A percentile compares a stretch with the other conserved stretches of the same genome.
phyloP scores from a whole-genome alignment of 2,888 invertebrate genomes.

The Melieria omissa region DNA sequence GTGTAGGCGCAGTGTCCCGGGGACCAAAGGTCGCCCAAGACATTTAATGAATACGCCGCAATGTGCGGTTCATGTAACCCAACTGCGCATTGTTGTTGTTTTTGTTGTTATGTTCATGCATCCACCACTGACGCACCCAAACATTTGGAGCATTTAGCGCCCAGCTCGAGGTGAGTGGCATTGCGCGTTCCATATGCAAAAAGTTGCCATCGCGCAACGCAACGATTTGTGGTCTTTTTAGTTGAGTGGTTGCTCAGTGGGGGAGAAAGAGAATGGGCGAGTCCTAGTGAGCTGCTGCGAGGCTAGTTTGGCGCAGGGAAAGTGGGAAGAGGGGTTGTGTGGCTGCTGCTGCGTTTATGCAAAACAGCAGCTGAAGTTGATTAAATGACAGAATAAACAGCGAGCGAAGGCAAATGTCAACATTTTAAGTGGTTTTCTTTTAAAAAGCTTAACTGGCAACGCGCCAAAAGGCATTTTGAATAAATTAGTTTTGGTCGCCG shows the following conservation, averaged over 20 bases:
- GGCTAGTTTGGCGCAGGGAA: conserved; percentile 1
- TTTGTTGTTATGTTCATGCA: not conserved
- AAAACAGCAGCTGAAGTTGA: conserved; percentile 50
- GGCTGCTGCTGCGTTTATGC: not conserved
- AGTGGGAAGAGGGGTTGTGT: not conserved
- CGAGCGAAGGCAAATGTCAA: conserved; percentile 60
- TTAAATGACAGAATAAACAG: conserved; percentile 62
- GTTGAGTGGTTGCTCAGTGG: too few species aligned
- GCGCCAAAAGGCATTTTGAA: conserved; percentile 41
- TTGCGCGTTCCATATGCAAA: too few species aligned
- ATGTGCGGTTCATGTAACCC: not conserved
- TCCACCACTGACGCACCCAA: too few species aligned
- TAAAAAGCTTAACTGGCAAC: conserved; percentile 54
- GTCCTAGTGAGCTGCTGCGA: not conserved
- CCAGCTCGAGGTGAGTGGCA: too few species aligned
- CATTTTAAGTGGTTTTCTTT: conserved; percentile 61
- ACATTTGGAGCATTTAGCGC: too few species aligned
- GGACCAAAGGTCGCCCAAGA: not conserved
- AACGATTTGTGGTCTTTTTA: too few species aligned
- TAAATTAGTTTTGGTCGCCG: conserved; percentile 38
- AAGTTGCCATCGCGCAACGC: too few species aligned
- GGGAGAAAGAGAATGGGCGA: too few species aligned
- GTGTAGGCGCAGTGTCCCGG: not conserved
- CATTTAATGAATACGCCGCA: not conserved
- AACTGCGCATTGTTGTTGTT: not conserved